Percentiles rank a stretch among this genome's conserved stretches.
Conservation (phyloP, 2,888 invertebrate genomes). For the Allolobophora icterica region DNA sequence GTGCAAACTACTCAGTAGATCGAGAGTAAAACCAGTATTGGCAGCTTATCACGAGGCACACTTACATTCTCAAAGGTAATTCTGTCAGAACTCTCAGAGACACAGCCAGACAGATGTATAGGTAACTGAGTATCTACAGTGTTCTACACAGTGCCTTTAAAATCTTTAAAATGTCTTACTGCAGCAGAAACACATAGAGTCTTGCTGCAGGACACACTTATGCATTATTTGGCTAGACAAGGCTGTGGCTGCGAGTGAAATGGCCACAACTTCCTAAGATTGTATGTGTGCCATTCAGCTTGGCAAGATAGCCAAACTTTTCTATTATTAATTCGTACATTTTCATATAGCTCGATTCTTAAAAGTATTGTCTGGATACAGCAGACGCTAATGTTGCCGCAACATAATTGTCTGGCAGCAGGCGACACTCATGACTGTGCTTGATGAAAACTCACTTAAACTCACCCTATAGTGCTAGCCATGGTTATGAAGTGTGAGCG, state of each 20-base stretch:
- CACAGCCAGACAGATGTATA: neutral
- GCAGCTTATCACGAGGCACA: neutral
- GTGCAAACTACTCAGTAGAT: neutral
- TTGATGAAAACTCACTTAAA: neutral
- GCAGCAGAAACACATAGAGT: neutral
- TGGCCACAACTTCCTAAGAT: neutral
- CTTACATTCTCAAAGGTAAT: neutral
- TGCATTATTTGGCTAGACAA: neutral
- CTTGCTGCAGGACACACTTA: neutral
- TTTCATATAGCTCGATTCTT: neutral
- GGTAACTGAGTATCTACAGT: neutral
- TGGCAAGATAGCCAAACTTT: neutral
- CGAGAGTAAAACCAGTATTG: too few relatives aligned
- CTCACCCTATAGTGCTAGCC: neutral
- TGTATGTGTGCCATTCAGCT: neutral
- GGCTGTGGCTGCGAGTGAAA: neutral
- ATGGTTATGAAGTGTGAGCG: too few relatives aligned
- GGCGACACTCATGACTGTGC: neutral
- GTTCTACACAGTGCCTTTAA: neutral
- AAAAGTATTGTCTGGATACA: constrained; percentile 7
- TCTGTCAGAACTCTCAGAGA: neutral
- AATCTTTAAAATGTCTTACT: neutral
- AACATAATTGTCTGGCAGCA: neutral
- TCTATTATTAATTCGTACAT: neutral
- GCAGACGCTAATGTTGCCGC: neutral